These are phyloP conservation scores for Leptarthrus brevirostris DNA, from an alignment of 2,888 invertebrate genomes.

Conservation along the genomic window DNA sequence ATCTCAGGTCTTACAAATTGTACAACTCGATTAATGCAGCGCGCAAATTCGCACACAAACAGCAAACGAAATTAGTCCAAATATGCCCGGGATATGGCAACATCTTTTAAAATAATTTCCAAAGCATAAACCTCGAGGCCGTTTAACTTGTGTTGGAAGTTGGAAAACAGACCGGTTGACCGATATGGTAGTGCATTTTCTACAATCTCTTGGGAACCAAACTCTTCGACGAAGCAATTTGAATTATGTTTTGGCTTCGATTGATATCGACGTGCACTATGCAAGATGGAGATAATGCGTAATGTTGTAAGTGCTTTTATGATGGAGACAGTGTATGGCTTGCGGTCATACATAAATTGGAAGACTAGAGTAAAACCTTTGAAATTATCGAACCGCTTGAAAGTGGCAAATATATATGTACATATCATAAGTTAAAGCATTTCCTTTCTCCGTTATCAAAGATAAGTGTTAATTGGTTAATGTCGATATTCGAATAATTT, in stretches of 20 bases:
- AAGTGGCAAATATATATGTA: too few relatives aligned
- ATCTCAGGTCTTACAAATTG: constrained; percentile 14
- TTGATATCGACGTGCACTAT: constrained; percentile 24
- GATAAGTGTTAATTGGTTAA: too few relatives aligned
- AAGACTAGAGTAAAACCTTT: too few relatives aligned
- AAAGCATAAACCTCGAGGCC: constrained; percentile 3
- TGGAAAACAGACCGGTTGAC: neutral
- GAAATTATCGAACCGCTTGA: too few relatives aligned
- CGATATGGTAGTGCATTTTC: constrained; percentile 36
- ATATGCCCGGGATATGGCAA: constrained; percentile 38
- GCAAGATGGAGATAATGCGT: neutral
- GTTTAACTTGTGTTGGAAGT: constrained; percentile 5
- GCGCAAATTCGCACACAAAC: neutral
- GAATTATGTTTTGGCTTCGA: constrained; percentile 37
- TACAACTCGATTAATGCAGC: constrained; percentile 10
- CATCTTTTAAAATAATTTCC: constrained; percentile 35
- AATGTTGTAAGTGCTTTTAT: constrained; percentile 13
- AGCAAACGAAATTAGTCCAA: constrained; percentile 38
- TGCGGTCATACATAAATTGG: too few relatives aligned
- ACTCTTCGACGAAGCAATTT: constrained; percentile 13
- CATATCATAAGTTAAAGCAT: too few relatives aligned
- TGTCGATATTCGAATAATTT: too few relatives aligned
- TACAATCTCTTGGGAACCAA: constrained; percentile 36
- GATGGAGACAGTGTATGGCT: too few relatives aligned
- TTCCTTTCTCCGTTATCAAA: too few relatives aligned